Conservation (phyloP, 2,888 invertebrate species). For the Sesia bembeciformis region DNA sequence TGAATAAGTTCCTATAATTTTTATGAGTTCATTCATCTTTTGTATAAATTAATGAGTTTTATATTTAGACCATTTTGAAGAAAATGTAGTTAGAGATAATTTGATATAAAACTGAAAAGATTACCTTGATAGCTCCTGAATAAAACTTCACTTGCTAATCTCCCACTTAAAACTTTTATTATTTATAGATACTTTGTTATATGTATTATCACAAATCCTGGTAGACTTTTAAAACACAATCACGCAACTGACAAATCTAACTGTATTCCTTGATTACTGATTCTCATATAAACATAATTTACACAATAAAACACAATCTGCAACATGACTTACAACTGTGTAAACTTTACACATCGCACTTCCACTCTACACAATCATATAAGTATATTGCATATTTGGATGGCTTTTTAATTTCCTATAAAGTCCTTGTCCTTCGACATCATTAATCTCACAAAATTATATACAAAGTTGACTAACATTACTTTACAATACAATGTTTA, state of each 20-base stretch:
- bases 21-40: too few species aligned
- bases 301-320: conserved; percentile 71
- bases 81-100: not conserved
- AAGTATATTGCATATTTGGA: conserved; percentile 70
- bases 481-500: conserved; percentile 59
- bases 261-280: conserved; percentile 69
- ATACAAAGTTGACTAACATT: conserved; percentile 71
- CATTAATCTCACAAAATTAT: conserved; percentile 71
- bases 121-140: conserved; percentile 51
- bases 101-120: conserved; percentile 1
- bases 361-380: conserved; percentile 66
- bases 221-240: conserved; percentile 81
- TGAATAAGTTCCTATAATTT: too few species aligned
- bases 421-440: conserved; percentile 54
- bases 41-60: too few species aligned
- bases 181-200: conserved; percentile 78
- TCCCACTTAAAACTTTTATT: conserved; percentile 76
- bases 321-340: conserved; percentile 48
- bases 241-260: conserved; percentile 76
- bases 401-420: conserved; percentile 66
- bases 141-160: conserved; percentile 72
- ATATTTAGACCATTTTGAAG: too few species aligned
- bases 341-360: conserved; percentile 24
- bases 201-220: conserved; percentile 84
- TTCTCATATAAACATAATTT: conserved; percentile 73